Evolutionary conservation across 2,888 invertebrate species (phyloP), one percentile per base, ranked within the genome.

Genomic region (Folsomia candida): DNA sequence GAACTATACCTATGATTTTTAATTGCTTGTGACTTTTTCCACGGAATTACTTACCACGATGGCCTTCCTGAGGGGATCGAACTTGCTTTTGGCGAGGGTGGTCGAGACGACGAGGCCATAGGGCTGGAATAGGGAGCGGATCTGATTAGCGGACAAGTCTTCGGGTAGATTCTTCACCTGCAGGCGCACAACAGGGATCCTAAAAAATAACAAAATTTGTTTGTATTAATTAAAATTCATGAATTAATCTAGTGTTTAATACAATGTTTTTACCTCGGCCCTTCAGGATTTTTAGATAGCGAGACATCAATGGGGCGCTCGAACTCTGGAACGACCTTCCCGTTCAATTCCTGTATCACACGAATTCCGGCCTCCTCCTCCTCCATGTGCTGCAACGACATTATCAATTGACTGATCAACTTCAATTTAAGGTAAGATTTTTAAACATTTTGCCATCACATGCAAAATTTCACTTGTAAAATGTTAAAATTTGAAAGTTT

Each of bases 121-220:
- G 85, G 94, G 94, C 85, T 92, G 91, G 87, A 98, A 97, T 80
- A 97, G 87, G 83, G 91, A 91, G 84, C 94, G 90, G 80, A 97
- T 90, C 84, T 95, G 93, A 76, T 93, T 91, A 83, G 93, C 91
- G 85, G 93, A 91, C 81, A 94, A 93, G 84, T 94, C 93, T 82
- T 93, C 92, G 4, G 71, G 29, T 80, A 97, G 86, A 87, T 97
- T 97, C 81, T 97, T 97, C 82, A 98, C 94, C 87, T 97, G 97
- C 81, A 98, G 92, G 87, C 96, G 96, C 79, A 93, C 93, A 76
- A 92, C 93, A 75, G 93, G 91, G 81, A 93, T 91, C 82, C 91
- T 90, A 74, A n/a, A n/a, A n/a, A n/a, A n/a, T n/a, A n/a, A n/a
- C n/a, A n/a, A n/a, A n/a, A n/a, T n/a, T n/a, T n/a, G n/a, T n/a